A percentile compares a stretch with the other conserved stretches of the same genome.
Evolutionary conservation across 2,113 vertebrate genomes (phyloP).

Genomic region (Coturnix japonica): DNA sequence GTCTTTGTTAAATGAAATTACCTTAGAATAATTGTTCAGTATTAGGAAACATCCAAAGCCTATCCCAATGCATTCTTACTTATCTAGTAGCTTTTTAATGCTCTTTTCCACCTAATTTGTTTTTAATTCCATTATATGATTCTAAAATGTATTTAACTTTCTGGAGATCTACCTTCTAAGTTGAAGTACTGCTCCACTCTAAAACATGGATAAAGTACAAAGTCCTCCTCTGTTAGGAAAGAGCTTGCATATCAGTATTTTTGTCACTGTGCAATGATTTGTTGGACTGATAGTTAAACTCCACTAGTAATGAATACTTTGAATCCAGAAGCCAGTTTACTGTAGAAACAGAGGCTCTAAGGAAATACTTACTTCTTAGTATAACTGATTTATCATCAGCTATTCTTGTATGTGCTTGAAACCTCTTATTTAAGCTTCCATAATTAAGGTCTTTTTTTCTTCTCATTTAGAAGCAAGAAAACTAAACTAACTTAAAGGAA

Average conservation of each 20-base stretch:
- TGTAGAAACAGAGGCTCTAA: background rate
- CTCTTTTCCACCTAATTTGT: background rate
- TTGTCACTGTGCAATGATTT: background rate
- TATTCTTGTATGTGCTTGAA: background rate
- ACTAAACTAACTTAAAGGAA: background rate
- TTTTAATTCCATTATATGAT: background rate
- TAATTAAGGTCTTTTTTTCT: background rate
- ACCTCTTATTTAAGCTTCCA: background rate
- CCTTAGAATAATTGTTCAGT: background rate
- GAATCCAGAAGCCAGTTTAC: background rate
- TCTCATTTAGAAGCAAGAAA: background rate
- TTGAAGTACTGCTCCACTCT: background rate
- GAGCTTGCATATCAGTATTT: background rate
- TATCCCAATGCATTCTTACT: background rate
- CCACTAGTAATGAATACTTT: background rate
- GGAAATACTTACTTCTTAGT: background rate
- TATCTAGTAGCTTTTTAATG: background rate
- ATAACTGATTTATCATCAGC: background rate
- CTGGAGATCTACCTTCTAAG: background rate
- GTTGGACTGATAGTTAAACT: background rate
- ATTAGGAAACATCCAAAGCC: background rate
- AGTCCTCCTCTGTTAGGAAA: background rate
- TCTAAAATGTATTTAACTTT: background rate
- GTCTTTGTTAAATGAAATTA: background rate
- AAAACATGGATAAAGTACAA: background rate